Evolutionary conservation across 2,888 invertebrate species (phyloP).

Genomic region (Tetranychus truncatus): DNA sequence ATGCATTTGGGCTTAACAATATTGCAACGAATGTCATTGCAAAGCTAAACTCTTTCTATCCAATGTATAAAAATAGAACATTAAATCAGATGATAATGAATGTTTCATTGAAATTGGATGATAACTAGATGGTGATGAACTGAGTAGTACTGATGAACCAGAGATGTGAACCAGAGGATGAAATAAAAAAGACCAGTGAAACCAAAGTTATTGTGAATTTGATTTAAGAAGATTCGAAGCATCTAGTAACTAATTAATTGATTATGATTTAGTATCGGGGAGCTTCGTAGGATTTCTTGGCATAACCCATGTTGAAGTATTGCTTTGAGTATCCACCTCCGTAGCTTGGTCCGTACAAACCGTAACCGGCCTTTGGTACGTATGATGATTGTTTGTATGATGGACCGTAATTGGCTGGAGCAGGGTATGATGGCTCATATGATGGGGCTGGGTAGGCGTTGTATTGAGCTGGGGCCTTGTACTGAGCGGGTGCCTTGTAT

Average conservation of each 20-base stretch:
- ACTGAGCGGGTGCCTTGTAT: not conserved
- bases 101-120: no score
- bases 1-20: no score
- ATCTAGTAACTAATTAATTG: not conserved
- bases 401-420: not conserved
- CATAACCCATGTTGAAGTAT: not conserved
- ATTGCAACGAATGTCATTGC: no score
- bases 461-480: not conserved
- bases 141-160: no score
- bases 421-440: not conserved
- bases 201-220: not conserved
- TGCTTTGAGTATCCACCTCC: not conserved
- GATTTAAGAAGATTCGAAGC: not conserved
- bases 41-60: no score
- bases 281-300: not conserved
- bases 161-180: not conserved
- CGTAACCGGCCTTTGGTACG: not conserved
- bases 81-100: no score
- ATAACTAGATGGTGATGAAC: no score
- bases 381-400: not conserved
- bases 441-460: not conserved
- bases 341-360: not conserved
- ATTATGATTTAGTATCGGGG: not conserved
- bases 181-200: not conserved
- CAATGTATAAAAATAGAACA: no score